Evolutionary conservation across 2,113 vertebrate species (phyloP).

Genomic region (Indri indri): DNA sequence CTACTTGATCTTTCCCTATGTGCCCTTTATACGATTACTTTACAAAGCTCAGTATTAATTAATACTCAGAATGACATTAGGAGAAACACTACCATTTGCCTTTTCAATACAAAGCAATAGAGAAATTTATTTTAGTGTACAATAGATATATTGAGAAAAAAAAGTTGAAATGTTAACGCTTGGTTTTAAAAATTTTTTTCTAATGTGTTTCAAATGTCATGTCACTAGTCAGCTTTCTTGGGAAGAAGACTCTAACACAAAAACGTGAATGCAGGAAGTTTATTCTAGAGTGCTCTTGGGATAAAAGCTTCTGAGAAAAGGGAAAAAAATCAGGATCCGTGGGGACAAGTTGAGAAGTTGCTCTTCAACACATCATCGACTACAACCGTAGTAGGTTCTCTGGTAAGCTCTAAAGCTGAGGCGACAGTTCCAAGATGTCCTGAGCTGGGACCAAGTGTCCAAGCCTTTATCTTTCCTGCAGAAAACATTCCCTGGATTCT

Average conservation of each 20-base stretch:
- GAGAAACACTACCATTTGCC: neutral
- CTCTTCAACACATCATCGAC: neutral
- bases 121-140: neutral
- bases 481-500: neutral
- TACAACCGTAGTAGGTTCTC: neutral
- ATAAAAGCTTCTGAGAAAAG: neutral
- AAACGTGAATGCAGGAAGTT: neutral
- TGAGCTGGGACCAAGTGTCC: neutral
- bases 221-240: neutral
- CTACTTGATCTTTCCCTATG: neutral
- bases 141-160: neutral
- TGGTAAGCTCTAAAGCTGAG: neutral
- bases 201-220: neutral
- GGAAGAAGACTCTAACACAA: neutral
- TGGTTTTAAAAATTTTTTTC: neutral
- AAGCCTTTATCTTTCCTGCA: fast-evolving
- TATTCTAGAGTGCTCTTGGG: neutral
- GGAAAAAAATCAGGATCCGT: neutral
- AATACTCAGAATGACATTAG: neutral
- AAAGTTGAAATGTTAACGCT: neutral
- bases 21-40: neutral
- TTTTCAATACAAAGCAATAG: neutral
- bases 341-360: neutral
- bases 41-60: neutral
- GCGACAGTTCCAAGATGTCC: neutral